These are phyloP conservation scores for Neelides folsomi DNA, from an alignment of 2,888 invertebrate species.

Conservation along the genomic window DNA sequence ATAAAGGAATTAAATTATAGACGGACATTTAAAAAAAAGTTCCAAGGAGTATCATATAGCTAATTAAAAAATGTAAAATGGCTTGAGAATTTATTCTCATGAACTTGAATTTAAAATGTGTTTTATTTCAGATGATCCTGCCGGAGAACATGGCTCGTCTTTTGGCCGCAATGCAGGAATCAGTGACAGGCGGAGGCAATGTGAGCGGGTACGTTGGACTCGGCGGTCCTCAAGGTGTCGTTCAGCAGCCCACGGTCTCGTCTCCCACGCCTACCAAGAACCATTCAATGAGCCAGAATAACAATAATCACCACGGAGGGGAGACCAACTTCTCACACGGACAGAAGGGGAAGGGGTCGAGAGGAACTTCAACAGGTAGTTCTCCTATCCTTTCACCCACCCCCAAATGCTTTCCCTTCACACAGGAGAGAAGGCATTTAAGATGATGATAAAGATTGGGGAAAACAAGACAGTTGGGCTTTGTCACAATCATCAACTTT, in stretches of 20 bases:
- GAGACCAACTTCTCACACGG: conserved; percentile 5
- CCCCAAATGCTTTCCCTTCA: not conserved
- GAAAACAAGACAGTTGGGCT: not conserved
- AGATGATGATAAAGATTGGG: not conserved
- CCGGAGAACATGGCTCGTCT: conserved; percentile 32
- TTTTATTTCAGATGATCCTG: conserved; percentile 31
- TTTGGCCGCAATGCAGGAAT: conserved; percentile 33
- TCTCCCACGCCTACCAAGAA: conserved; percentile 14
- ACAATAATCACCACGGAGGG: not conserved
- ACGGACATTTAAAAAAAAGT: too few relatives aligned
- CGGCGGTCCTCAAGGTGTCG: conserved; percentile 10
- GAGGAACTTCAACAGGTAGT: conserved; percentile 16
- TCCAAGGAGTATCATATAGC: too few relatives aligned
- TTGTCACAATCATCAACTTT: not conserved
- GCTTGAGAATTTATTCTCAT: not conserved
- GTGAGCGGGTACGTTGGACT: conserved; percentile 2
- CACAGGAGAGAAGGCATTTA: not conserved
- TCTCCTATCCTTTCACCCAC: conserved; percentile 15
- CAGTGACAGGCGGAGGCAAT: conserved; percentile 22
- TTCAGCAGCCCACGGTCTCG: not conserved
- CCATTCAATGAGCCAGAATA: conserved; percentile 8
- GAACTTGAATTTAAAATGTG: not conserved
- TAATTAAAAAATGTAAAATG: too few relatives aligned
- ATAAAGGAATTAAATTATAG: too few relatives aligned
- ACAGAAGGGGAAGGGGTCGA: conserved; percentile 19